Conservation (phyloP, 2,797 vertebrate genomes). For the Brotula barbata region DNA sequence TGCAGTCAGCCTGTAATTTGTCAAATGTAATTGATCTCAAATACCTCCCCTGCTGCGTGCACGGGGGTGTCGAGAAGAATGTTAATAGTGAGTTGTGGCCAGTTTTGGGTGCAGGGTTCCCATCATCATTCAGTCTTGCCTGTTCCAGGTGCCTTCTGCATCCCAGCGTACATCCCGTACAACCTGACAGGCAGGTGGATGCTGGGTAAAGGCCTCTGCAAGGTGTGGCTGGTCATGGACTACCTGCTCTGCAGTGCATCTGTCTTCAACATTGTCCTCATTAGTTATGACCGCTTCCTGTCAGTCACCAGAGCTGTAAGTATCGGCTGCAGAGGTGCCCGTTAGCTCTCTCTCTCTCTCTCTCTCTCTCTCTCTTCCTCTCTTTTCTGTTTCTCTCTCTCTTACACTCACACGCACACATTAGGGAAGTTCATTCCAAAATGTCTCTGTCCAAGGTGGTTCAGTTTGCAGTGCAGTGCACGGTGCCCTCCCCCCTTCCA, state of each 20-base stretch:
- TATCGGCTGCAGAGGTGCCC: slow-evolving; percentile 53
- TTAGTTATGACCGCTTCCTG: slow-evolving; percentile 90
- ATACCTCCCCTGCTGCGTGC: background rate
- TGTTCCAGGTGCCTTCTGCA: slow-evolving; percentile 84
- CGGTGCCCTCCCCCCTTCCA: slow-evolving; percentile 9
- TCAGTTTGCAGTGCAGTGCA: slow-evolving; percentile 13
- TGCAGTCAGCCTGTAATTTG: slow-evolving; percentile 3
- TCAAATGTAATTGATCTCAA: slow-evolving; percentile 20
- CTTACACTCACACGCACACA: slow-evolving; percentile 8
- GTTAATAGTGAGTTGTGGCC: background rate
- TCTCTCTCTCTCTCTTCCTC: slow-evolving; percentile 27
- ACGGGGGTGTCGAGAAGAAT: slow-evolving; percentile 17
- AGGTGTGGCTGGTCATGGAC: slow-evolving; percentile 87
- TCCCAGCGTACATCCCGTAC: slow-evolving; percentile 88
- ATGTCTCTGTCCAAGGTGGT: slow-evolving; percentile 1
- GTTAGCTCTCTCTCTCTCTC: slow-evolving; percentile 26
- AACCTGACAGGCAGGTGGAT: slow-evolving; percentile 81
- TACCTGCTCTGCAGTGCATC: slow-evolving; percentile 89
- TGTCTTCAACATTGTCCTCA: slow-evolving; percentile 91
- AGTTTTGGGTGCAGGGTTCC: background rate
- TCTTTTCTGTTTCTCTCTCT: slow-evolving; percentile 16
- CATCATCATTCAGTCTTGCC: slow-evolving; percentile 24
- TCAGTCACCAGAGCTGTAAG: slow-evolving; percentile 90
- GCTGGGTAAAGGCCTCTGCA: slow-evolving; percentile 83
- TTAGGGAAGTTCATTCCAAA: slow-evolving; percentile 8